These are phyloP conservation scores for Autographa gamma DNA, from an alignment of 2,888 invertebrate species.

Conservation along the genomic window DNA sequence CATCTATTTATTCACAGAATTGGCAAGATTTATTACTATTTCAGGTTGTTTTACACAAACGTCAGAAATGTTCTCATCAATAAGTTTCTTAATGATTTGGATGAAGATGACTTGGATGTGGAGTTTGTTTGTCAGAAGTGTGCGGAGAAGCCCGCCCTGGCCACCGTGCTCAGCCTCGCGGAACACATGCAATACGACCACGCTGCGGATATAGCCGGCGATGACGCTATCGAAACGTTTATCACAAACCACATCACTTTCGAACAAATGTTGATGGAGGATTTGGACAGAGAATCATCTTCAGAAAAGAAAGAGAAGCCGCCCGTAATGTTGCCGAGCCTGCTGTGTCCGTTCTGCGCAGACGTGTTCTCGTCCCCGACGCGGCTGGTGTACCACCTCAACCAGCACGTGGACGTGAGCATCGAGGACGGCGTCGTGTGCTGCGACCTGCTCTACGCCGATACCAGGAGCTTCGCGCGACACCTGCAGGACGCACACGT, in stretches of 20 bases:
- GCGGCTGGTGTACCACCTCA: conserved; percentile 74
- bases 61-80: conserved; percentile 66
- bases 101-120: conserved; percentile 62
- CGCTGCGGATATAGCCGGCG: conserved; percentile 34
- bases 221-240: conserved; percentile 61
- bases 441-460: conserved; percentile 63
- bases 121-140: conserved; percentile 77
- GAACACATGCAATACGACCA: conserved; percentile 69
- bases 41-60: conserved; percentile 67
- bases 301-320: conserved; percentile 31
- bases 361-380: conserved; percentile 72
- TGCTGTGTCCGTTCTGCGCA: conserved; percentile 74
- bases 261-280: conserved; percentile 70
- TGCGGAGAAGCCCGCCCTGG: conserved; percentile 52
- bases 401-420: conserved; percentile 68
- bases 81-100: conserved; percentile 62
- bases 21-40: conserved; percentile 60
- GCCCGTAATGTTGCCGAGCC: conserved; percentile 46
- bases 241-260: conserved; percentile 74
- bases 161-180: conserved; percentile 59
- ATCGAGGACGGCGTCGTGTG: conserved; percentile 66
- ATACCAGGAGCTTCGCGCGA: conserved; percentile 65
- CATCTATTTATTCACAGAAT: conserved; percentile 6
- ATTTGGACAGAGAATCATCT: conserved; percentile 58
- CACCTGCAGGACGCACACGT: conserved; percentile 72